Base-by-base conservation (phyloP, 2,888 invertebrate species). In the Hirtodrosophila histrioides region DNA sequence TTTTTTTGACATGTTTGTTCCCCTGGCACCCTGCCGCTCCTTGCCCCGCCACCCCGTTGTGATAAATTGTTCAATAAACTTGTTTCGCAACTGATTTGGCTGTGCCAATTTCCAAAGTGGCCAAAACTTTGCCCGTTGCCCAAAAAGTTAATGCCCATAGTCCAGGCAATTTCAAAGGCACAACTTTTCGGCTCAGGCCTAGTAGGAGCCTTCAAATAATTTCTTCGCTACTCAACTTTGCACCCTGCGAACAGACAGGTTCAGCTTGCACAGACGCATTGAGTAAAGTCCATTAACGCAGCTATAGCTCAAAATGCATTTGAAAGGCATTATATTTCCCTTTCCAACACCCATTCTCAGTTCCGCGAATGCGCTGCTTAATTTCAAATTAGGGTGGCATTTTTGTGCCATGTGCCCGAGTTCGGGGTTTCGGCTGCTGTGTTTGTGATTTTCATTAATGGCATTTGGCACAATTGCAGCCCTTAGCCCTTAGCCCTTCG, bases 11-110 rank as follows among this genome's bases (percentile, higher is more conserved):
- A 79, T 72, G 63, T 55, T 50, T 36, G 66, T 35, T 12, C 50
- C 40, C 41, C 9, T 40, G 46, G 35, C 12, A 8, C 40, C 49
- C 11, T 5, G 6, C 1, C 12, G 0, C 7, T 35, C 12, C 3
- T n/a, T 17, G 27, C n/a, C n/a, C 33, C 10, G 11, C 10, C n/a
- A 9, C 56, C 50, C 53, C 27, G 48, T 67, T 68, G 39, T 73
- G 78, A 78, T 75, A 82, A 86, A 78, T 84, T 78, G 86, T 79
- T 84, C 74, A 77, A 81, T 81, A 84, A 86, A 84, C 75, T 84
- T 84, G 75, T 81, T 86, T 79, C 77, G 75, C 72, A 81, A 81
- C 81, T 85, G 81, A 84, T 86, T 85, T 79, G 65, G 55, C 69
- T 60, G 53, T 69, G 78, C 72, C 70, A 78, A 72, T 72, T 81